phyloP scores from a whole-genome alignment of 30 jellyfish, hydroid and myxozoan species.

The Aurelia sp. region DNA sequence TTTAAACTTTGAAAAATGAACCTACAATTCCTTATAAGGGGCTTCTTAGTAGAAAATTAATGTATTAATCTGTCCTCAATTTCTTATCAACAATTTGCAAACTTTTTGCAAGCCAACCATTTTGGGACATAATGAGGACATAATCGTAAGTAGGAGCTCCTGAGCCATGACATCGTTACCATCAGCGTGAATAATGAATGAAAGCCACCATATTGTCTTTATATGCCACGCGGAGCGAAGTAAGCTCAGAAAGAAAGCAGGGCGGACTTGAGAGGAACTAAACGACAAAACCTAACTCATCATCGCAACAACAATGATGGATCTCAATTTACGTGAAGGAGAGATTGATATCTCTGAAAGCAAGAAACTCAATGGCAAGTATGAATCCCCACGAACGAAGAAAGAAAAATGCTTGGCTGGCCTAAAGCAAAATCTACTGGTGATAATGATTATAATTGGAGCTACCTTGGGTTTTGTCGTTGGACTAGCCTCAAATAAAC shows the following conservation, averaged over 20 bases:
- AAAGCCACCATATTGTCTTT: neutral
- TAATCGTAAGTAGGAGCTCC: no score
- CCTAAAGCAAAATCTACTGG: constrained; percentile 70
- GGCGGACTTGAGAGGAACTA: neutral
- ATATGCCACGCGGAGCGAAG: neutral
- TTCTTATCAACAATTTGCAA: no score
- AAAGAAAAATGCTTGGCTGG: constrained; percentile 39
- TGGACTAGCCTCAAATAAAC: constrained; percentile 69
- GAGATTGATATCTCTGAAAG: constrained; percentile 40
- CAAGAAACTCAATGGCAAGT: constrained; percentile 40
- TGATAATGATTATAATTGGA: constrained; percentile 66
- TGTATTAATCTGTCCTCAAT: no score
- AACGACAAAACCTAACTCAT: neutral
- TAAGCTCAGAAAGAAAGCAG: neutral
- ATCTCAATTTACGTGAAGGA: constrained; percentile 57
- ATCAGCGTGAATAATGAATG: neutral
- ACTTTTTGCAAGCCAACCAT: no score
- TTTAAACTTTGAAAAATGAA: no score
- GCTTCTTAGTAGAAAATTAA: no score
- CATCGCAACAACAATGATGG: constrained; percentile 12
- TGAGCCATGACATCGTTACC: no score
- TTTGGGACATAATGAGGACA: no score
- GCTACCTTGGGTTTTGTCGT: constrained; percentile 86
- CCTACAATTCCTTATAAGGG: no score
- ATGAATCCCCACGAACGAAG: constrained; percentile 35